These are phyloP conservation scores for Trachelus troglodyta DNA, from an alignment of 2,888 invertebrate species.

Conservation along the genomic window DNA sequence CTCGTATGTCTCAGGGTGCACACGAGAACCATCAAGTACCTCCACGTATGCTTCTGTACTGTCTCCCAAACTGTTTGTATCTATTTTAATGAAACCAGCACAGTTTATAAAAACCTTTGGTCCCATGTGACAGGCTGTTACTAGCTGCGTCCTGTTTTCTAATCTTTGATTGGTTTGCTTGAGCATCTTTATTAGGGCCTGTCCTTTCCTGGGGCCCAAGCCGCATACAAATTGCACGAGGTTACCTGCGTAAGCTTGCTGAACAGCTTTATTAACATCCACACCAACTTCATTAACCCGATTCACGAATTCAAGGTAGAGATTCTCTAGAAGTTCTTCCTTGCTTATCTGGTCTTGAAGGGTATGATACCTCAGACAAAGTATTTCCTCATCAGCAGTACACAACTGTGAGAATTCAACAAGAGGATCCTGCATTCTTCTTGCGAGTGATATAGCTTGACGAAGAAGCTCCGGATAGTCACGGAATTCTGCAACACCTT, in stretches of 20 bases:
- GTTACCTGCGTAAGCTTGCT: constrained; percentile 87
- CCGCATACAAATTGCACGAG: constrained; percentile 97
- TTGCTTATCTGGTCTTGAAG: constrained; percentile 84
- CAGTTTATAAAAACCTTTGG: constrained; percentile 99
- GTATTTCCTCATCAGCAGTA: constrained; percentile 95
- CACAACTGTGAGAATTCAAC: constrained; percentile 97
- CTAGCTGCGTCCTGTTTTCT: constrained; percentile 94
- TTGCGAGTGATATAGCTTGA: constrained; percentile 92
- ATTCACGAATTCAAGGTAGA: constrained; percentile 92
- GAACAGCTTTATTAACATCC: constrained; percentile 93
- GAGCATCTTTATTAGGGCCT: constrained; percentile 84
- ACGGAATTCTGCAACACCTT: constrained; percentile 87
- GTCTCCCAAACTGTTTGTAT: constrained; percentile 94
- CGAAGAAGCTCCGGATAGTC: constrained; percentile 92
- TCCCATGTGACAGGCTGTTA: constrained; percentile 96
- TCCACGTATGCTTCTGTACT: constrained; percentile 95
- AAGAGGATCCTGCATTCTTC: constrained; percentile 94
- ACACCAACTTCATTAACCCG: constrained; percentile 98
- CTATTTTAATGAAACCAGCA: constrained; percentile 98
- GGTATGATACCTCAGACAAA: constrained; percentile 92
- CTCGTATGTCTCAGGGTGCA: constrained; percentile 99
- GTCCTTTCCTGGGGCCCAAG: constrained; percentile 94
- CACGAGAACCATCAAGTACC: constrained; percentile 96
- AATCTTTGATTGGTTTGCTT: constrained; percentile 92
- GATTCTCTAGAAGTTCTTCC: constrained; percentile 86